These are phyloP conservation scores for Acipenser transmontanus DNA, from an alignment of 2,797 vertebrate species.

Conservation along the genomic window DNA sequence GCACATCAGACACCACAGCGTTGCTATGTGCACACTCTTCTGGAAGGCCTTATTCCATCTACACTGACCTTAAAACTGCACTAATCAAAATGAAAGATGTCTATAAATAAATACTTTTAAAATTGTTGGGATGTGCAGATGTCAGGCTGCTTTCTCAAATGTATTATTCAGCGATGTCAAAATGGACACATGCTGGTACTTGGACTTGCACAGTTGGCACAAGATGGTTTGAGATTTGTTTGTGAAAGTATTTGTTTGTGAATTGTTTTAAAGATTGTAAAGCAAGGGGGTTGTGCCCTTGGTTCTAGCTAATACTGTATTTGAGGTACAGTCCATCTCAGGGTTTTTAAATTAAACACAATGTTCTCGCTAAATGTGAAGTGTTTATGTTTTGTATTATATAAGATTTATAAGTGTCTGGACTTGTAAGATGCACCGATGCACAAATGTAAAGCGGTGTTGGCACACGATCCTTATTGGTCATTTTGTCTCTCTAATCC, in stretches of 20 bases:
- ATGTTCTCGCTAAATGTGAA: constrained; percentile 21
- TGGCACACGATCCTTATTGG: neutral
- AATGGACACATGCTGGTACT: constrained; percentile 1
- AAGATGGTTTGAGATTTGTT: constrained; percentile 5
- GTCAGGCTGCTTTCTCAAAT: constrained; percentile 11
- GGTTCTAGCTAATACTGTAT: constrained; percentile 49
- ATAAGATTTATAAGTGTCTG: neutral
- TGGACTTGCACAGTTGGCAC: constrained; percentile 2
- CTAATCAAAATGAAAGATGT: neutral
- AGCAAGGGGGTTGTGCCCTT: constrained; percentile 48
- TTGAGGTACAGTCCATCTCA: constrained; percentile 76
- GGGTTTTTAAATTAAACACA: constrained; percentile 58
- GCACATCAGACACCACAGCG: neutral
- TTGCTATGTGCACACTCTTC: neutral
- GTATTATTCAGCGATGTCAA: constrained; percentile 11
- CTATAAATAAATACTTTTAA: neutral
- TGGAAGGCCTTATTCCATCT: neutral
- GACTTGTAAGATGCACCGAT: neutral
- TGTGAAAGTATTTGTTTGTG: constrained; percentile 25
- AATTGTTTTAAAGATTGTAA: constrained; percentile 51
- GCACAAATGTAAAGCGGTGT: neutral
- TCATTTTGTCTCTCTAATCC: neutral
- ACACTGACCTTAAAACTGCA: constrained; percentile 8
- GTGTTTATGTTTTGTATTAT: constrained; percentile 17
- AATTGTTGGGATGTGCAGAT: constrained; percentile 1